These are phyloP conservation scores for Anas bahamensis DNA, from an alignment of 2,797 vertebrate species.

Conservation along the genomic window DNA sequence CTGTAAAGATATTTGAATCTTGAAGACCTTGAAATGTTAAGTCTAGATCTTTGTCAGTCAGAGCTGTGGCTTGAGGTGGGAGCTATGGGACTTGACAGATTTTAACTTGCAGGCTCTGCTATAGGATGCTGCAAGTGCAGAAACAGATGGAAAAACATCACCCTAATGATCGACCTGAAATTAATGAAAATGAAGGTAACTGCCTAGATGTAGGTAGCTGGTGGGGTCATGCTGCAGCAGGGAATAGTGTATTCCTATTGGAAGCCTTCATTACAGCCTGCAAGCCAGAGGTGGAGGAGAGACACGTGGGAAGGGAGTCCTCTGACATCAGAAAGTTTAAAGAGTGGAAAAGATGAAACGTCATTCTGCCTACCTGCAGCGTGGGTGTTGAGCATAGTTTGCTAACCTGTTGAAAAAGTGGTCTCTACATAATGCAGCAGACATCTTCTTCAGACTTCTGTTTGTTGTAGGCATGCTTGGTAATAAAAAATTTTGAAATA, in stretches of 20 bases:
- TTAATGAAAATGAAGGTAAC: constrained; percentile 21
- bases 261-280: background rate
- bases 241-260: background rate
- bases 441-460: background rate
- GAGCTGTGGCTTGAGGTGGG: constrained; percentile 47
- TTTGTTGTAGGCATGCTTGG: background rate
- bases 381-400: background rate
- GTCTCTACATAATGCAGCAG: background rate
- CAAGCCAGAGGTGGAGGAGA: background rate
- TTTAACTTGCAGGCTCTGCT: constrained; percentile 38
- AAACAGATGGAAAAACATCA: constrained; percentile 18
- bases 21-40: constrained; percentile 36
- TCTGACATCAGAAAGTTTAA: constrained; percentile 6
- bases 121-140: constrained; percentile 13
- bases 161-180: constrained; percentile 9
- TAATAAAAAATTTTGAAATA: background rate
- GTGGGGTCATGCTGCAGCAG: background rate
- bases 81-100: constrained; percentile 18
- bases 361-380: background rate
- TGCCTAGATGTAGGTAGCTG: background rate
- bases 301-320: background rate
- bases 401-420: background rate
- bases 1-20: constrained; percentile 28
- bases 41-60: constrained; percentile 37
- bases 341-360: background rate